Evolutionary conservation across 2,797 vertebrate genomes (phyloP).

Genomic region (Cynopterus sphinx): DNA sequence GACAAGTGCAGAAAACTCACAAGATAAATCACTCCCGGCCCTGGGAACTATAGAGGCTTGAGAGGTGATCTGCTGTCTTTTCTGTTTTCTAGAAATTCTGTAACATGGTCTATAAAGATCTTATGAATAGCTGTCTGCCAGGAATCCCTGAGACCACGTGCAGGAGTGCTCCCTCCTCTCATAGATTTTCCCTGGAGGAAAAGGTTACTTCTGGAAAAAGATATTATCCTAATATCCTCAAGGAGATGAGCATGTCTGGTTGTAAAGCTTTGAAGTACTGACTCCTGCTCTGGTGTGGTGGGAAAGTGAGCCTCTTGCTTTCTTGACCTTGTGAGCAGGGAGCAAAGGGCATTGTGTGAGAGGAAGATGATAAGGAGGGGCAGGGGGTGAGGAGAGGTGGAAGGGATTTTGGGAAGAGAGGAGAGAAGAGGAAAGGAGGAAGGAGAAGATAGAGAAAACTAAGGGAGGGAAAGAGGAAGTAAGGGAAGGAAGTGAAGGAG

Average conservation of each 20-base stretch:
- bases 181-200: not conserved
- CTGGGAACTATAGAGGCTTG: not conserved
- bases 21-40: fast-evolving
- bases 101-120: not conserved
- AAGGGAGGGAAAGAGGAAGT: not conserved
- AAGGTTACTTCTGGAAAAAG: not conserved
- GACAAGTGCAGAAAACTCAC: not conserved
- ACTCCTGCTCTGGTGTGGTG: not conserved
- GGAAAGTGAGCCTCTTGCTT: not conserved
- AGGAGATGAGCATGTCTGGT: not conserved
- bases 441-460: not conserved
- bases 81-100: not conserved
- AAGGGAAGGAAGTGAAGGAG: not conserved
- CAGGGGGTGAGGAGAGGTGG: not conserved
- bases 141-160: not conserved
- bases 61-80: not conserved
- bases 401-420: no score
- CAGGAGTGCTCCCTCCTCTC: fast-evolving
- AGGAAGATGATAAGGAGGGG: not conserved
- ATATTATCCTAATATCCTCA: not conserved
- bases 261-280: not conserved
- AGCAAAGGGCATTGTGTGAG: not conserved
- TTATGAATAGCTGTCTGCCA: not conserved
- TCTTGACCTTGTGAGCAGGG: not conserved
- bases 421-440: not conserved